A percentile compares a stretch with the other conserved stretches of the same genome.
Conservation (phyloP, 2,113 vertebrate species). For the Stigmatopora argus region DNA sequence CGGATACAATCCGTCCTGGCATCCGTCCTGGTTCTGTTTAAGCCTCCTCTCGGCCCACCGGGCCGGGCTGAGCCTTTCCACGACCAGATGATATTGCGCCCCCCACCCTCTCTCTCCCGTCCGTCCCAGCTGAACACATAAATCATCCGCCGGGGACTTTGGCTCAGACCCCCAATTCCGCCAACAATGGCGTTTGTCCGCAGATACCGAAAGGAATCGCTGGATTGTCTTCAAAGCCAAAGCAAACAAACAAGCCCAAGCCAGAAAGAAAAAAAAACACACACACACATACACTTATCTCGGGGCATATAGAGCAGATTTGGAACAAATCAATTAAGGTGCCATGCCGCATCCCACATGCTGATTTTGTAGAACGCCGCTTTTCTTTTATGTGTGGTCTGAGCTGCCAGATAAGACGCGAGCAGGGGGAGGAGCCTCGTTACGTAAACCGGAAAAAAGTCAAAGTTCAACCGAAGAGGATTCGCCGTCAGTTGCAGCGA, state of each 20-base stretch:
- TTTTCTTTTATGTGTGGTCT: conserved; percentile 57
- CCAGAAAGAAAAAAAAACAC: background rate
- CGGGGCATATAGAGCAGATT: conserved; percentile 48
- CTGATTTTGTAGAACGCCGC: conserved; percentile 34
- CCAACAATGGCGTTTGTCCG: conserved; percentile 61
- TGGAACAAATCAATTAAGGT: conserved; percentile 65
- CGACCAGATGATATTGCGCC: conserved; percentile 60
- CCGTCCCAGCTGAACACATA: conserved; percentile 60
- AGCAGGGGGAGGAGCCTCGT: conserved; percentile 20
- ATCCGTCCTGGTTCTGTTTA: conserved; percentile 67
- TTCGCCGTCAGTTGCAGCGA: background rate
- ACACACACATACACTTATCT: conserved; percentile 42
- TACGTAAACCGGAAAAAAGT: conserved; percentile 12
- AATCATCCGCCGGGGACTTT: conserved; percentile 60
- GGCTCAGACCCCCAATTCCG: conserved; percentile 55
- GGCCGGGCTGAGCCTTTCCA: conserved; percentile 63
- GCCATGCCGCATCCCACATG: conserved; percentile 34
- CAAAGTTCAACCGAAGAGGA: conserved; percentile 37
- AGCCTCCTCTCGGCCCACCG: conserved; percentile 61
- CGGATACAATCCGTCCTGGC: conserved; percentile 63
- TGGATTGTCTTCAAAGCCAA: conserved; percentile 60
- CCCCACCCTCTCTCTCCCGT: conserved; percentile 56
- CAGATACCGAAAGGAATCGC: conserved; percentile 57
- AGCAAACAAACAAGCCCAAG: conserved; percentile 18
- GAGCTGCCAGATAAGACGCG: conserved; percentile 53